Evolutionary conservation across 2,888 invertebrate genomes (phyloP).

Genomic region (Macrophya annulata): DNA sequence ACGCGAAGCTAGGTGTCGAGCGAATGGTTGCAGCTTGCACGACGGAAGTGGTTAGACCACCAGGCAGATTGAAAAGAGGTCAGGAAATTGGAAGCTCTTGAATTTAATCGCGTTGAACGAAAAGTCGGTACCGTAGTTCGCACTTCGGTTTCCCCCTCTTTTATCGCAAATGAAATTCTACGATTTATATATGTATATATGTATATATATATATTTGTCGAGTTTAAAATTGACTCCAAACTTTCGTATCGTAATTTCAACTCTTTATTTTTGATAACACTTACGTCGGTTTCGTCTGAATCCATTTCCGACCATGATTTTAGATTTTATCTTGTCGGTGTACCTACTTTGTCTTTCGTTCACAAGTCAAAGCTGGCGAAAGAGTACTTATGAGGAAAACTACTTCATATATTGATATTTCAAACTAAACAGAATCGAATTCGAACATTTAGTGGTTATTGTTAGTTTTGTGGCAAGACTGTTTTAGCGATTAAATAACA

Average conservation of each 20-base stretch:
- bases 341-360: neutral
- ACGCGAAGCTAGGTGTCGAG: constrained; percentile 32
- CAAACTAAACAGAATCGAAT: constrained; percentile 3
- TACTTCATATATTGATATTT: constrained; percentile 8
- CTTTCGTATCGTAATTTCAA: neutral
- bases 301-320: too few relatives aligned
- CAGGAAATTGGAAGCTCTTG: constrained; percentile 54
- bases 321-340: too few relatives aligned
- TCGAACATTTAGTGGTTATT: neutral
- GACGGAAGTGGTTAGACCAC: constrained; percentile 55
- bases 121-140: neutral
- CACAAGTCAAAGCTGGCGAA: neutral
- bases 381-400: neutral
- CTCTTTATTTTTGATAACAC: neutral
- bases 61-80: constrained; percentile 55
- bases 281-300: too few relatives aligned
- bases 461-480: constrained; percentile 29
- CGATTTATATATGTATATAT: neutral
- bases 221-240: neutral
- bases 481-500: constrained; percentile 23
- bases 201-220: neutral
- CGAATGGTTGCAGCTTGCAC: constrained; percentile 44
- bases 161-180: neutral
- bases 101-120: constrained; percentile 47
- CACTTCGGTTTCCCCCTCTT: neutral